These are phyloP conservation scores for Spermophilus dauricus DNA, from an alignment of 2,113 vertebrate genomes.

Conservation along the genomic window DNA sequence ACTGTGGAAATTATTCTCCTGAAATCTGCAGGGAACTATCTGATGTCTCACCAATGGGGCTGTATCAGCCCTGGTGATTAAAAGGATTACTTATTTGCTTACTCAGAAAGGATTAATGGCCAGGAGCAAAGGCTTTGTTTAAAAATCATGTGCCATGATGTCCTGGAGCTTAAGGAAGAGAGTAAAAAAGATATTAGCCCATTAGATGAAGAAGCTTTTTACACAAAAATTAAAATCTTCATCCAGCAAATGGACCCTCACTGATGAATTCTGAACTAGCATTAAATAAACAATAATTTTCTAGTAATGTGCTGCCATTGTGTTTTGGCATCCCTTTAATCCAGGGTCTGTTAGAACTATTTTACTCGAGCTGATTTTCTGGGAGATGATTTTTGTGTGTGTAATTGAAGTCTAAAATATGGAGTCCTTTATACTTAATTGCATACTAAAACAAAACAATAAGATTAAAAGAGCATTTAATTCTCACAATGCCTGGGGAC, in stretches of 20 bases:
- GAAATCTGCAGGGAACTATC: slow-evolving; percentile 83
- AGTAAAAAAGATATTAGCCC: slow-evolving; percentile 76
- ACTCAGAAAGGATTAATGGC: slow-evolving; percentile 85
- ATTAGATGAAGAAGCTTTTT: slow-evolving; percentile 80
- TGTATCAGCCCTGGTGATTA: slow-evolving; percentile 83
- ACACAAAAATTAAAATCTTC: slow-evolving; percentile 79
- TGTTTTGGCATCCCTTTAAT: not conserved
- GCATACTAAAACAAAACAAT: not conserved
- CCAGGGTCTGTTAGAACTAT: not conserved
- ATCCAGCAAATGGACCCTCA: slow-evolving; percentile 81
- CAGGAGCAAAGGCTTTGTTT: slow-evolving; percentile 84
- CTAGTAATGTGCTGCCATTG: slow-evolving; percentile 23
- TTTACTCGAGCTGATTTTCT: not conserved
- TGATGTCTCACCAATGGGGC: slow-evolving; percentile 83
- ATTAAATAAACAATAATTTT: slow-evolving; percentile 78
- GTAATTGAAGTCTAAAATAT: slow-evolving; percentile 6
- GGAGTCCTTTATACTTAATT: not conserved
- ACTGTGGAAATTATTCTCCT: slow-evolving; percentile 79
- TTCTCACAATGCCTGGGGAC: not conserved
- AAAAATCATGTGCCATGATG: slow-evolving; percentile 84
- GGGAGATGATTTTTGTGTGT: not conserved
- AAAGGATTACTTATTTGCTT: slow-evolving; percentile 87
- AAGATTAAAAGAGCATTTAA: slow-evolving; percentile 13
- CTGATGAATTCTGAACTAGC: slow-evolving; percentile 77
- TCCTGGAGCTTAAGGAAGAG: slow-evolving; percentile 64